A percentile compares a stretch with the other conserved stretches of the same genome.
These are phyloP conservation scores for Babylonia areolata DNA, from an alignment of 1,140 invertebrate genomes.

Conservation along the genomic window DNA sequence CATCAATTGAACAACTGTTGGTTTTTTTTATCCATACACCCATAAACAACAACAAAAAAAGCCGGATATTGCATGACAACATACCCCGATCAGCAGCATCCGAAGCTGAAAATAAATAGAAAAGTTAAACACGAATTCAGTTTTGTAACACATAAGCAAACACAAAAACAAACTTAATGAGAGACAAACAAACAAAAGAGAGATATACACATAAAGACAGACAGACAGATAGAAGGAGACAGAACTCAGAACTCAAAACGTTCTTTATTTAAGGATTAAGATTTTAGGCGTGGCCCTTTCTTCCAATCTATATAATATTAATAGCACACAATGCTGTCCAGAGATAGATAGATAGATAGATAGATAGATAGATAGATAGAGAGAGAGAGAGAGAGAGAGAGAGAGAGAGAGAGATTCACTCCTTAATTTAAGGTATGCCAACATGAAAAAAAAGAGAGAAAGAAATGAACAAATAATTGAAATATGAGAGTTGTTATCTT, in stretches of 20 bases:
- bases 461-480: too few relatives aligned
- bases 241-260: too few relatives aligned
- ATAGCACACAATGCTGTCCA: neutral
- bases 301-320: neutral
- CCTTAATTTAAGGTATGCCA: too few relatives aligned
- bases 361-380: neutral
- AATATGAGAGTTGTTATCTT: too few relatives aligned
- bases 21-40: too few relatives aligned
- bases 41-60: neutral
- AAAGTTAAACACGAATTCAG: neutral
- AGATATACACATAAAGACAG: slow-evolving; percentile 3
- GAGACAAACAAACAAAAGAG: neutral
- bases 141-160: neutral
- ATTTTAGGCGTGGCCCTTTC: too few relatives aligned
- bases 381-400: neutral
- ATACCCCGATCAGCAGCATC: slow-evolving; percentile 56
- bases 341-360: neutral
- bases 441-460: neutral
- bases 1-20: too few relatives aligned
- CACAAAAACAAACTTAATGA: neutral
- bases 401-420: neutral
- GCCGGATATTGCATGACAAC: neutral
- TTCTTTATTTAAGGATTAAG: too few relatives aligned
- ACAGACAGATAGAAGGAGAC: neutral
- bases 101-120: slow-evolving; percentile 49